Evolutionary conservation across 2,113 vertebrate species (phyloP).

Genomic region (Sterrhoptilus dennistouni): DNA sequence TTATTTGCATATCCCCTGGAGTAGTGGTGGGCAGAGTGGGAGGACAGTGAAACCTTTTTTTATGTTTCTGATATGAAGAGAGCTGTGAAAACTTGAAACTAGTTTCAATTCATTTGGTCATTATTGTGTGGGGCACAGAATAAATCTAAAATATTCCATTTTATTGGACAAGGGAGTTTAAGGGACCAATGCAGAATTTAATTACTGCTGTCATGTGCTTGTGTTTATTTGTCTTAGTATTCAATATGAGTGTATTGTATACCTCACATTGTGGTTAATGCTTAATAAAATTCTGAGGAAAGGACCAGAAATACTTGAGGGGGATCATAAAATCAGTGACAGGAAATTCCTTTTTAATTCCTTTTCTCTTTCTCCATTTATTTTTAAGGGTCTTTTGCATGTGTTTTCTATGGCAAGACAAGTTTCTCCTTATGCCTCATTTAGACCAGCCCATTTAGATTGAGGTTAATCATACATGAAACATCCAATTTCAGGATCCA

Average conservation of each 20-base stretch:
- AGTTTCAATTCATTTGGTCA: not conserved
- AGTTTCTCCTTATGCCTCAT: not conserved
- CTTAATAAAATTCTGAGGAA: not conserved
- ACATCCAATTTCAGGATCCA: not conserved
- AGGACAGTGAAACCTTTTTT: not conserved
- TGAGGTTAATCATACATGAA: not conserved
- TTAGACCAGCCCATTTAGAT: not conserved
- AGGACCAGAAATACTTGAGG: not conserved
- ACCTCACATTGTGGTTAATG: not conserved
- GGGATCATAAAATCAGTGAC: not conserved
- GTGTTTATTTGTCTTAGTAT: not conserved
- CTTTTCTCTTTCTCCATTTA: rapidly evolving
- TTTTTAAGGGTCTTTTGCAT: not conserved
- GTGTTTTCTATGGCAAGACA: not conserved
- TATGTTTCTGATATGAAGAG: not conserved
- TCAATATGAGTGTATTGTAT: not conserved
- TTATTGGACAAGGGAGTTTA: not conserved
- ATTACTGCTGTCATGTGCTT: not conserved
- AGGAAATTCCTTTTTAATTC: not conserved
- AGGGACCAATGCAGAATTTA: not conserved
- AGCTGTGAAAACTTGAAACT: not conserved
- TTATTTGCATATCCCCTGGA: not conserved
- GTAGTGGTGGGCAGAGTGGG: not conserved
- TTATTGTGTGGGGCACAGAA: not conserved
- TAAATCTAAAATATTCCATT: not conserved